Conservation (phyloP, 2,797 vertebrate genomes). For the Xenops minutus region DNA sequence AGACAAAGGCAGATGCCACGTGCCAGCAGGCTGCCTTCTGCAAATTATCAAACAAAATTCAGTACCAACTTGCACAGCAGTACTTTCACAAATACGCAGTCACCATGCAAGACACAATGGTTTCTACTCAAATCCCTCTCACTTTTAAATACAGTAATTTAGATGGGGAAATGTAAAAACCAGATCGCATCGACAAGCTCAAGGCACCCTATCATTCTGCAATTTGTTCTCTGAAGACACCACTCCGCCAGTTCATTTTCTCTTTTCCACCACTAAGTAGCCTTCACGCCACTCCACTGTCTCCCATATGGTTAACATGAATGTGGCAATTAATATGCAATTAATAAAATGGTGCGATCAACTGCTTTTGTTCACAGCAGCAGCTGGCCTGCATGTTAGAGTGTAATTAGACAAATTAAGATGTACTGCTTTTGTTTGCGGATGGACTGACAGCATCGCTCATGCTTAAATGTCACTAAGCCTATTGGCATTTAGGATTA, state of each 20-base stretch:
- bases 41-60: conserved; percentile 3
- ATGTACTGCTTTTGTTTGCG: conserved; percentile 33
- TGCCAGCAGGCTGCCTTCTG: background rate
- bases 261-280: conserved; percentile 10
- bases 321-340: conserved; percentile 66
- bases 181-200: background rate
- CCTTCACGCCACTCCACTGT: conserved; percentile 19
- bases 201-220: background rate
- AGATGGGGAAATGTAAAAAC: background rate
- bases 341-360: conserved; percentile 68
- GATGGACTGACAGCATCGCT: conserved; percentile 45
- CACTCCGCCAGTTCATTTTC: conserved; percentile 40
- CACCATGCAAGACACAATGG: background rate
- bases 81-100: background rate
- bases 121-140: background rate
- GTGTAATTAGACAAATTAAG: conserved; percentile 71
- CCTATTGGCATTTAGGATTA: conserved; percentile 27
- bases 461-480: conserved; percentile 44
- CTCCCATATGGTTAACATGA: conserved; percentile 65
- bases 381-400: conserved; percentile 67
- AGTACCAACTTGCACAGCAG: background rate
- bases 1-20: background rate
- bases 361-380: conserved; percentile 67
- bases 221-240: background rate
- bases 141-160: background rate